Evolutionary conservation across 2,797 vertebrate genomes (phyloP).

Genomic region (Sciurus carolinensis): DNA sequence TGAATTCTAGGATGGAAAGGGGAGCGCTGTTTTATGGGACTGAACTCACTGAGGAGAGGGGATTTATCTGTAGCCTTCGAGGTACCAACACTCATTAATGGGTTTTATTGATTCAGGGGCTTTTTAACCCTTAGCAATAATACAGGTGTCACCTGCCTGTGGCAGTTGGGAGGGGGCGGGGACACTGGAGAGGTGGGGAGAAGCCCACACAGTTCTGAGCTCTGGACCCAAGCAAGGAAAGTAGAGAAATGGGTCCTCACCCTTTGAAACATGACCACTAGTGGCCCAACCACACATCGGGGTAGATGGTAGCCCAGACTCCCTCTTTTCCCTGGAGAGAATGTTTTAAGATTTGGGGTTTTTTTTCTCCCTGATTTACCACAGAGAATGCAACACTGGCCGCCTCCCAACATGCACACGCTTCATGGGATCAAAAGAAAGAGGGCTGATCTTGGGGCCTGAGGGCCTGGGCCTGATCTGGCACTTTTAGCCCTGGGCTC

Average conservation of each 20-base stretch:
- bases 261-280: conserved; percentile 23
- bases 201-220: neutral
- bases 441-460: neutral
- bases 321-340: neutral
- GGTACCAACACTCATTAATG: conserved; percentile 83
- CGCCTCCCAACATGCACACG: too few species aligned
- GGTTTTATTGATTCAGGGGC: conserved; percentile 84
- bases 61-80: conserved; percentile 84
- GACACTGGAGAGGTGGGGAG: neutral
- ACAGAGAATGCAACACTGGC: neutral
- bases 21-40: conserved; percentile 85
- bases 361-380: neutral
- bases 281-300: neutral
- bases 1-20: conserved; percentile 78
- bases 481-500: neutral
- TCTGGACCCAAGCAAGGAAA: neutral
- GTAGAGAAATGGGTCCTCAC: neutral
- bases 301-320: neutral
- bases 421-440: neutral
- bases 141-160: conserved; percentile 78
- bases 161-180: neutral
- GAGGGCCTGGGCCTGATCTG: neutral
- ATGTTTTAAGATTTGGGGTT: neutral
- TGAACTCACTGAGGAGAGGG: conserved; percentile 79
- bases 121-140: conserved; percentile 86